Conservation (phyloP, 2,888 invertebrate species). For the Clunio marinus region DNA sequence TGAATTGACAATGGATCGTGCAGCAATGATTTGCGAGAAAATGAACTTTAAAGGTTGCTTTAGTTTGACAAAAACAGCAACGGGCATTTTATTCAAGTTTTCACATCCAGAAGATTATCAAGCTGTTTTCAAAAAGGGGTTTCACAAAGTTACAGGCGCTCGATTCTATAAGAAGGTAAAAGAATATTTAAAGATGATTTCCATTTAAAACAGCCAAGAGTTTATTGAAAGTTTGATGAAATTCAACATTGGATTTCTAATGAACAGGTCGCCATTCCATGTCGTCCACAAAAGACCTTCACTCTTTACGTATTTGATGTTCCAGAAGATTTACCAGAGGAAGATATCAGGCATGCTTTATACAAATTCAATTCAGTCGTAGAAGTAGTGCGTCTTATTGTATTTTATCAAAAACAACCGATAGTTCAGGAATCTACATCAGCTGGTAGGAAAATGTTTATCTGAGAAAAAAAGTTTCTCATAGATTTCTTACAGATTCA, state of each 20-base stretch:
- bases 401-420: slow-evolving; percentile 50
- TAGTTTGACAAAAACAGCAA: slow-evolving; percentile 75
- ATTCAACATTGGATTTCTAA: slow-evolving; percentile 38
- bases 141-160: slow-evolving; percentile 81
- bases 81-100: slow-evolving; percentile 82
- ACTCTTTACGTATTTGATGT: slow-evolving; percentile 77
- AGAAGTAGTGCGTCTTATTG: slow-evolving; percentile 67
- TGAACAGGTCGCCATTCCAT: slow-evolving; percentile 70
- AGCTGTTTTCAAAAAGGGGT: slow-evolving; percentile 80
- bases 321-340: slow-evolving; percentile 78
- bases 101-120: slow-evolving; percentile 82
- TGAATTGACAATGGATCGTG: slow-evolving; percentile 80
- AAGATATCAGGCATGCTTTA: slow-evolving; percentile 75
- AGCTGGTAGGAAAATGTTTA: too few species aligned
- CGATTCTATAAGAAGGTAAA: slow-evolving; percentile 79
- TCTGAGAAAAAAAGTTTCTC: not conserved
- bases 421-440: slow-evolving; percentile 48
- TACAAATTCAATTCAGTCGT: slow-evolving; percentile 76
- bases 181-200: slow-evolving; percentile 32
- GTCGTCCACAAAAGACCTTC: slow-evolving; percentile 83
- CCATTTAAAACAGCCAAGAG: not conserved
- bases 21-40: slow-evolving; percentile 80
- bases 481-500: not conserved
- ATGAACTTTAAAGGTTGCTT: slow-evolving; percentile 84
- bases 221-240: slow-evolving; percentile 29